Evolutionary conservation across 2,888 invertebrate species (phyloP).

Genomic region (Sarcophaga variegata): DNA sequence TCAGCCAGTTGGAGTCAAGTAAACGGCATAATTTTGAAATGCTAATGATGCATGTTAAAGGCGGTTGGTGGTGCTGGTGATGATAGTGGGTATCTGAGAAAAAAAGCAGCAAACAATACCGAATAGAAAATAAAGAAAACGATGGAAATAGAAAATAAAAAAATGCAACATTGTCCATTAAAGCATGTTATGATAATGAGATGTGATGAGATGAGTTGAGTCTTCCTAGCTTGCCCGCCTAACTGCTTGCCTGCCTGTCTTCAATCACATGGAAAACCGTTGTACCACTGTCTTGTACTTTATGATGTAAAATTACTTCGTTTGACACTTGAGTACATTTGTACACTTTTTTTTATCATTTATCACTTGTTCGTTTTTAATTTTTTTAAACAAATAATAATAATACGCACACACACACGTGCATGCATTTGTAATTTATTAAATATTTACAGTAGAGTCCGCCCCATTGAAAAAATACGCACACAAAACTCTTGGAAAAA

Average conservation of each 20-base stretch:
- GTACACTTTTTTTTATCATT: constrained; percentile 59
- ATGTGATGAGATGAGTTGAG: constrained; percentile 45
- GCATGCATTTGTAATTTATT: constrained; percentile 8
- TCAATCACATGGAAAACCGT: constrained; percentile 32
- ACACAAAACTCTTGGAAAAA: neutral
- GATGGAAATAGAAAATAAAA: neutral
- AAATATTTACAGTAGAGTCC: constrained; percentile 13
- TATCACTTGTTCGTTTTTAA: constrained; percentile 52
- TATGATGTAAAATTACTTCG: constrained; percentile 62
- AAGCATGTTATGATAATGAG: constrained; percentile 62
- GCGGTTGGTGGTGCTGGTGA: constrained; percentile 10
- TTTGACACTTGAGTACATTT: constrained; percentile 64
- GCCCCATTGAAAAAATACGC: constrained; percentile 4
- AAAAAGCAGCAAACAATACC: neutral
- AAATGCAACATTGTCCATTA: constrained; percentile 48
- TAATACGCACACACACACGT: neutral
- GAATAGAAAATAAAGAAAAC: neutral
- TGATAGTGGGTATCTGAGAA: constrained; percentile 1
- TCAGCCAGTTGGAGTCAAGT: constrained; percentile 6
- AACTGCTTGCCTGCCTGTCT: neutral
- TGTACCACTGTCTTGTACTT: constrained; percentile 44
- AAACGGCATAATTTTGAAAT: constrained; percentile 60
- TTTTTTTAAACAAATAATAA: constrained; percentile 15
- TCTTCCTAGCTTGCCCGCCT: neutral
- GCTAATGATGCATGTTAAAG: constrained; percentile 64